These are phyloP conservation scores for Ischnura elegans DNA, from an alignment of 2,888 invertebrate genomes.

Conservation along the genomic window DNA sequence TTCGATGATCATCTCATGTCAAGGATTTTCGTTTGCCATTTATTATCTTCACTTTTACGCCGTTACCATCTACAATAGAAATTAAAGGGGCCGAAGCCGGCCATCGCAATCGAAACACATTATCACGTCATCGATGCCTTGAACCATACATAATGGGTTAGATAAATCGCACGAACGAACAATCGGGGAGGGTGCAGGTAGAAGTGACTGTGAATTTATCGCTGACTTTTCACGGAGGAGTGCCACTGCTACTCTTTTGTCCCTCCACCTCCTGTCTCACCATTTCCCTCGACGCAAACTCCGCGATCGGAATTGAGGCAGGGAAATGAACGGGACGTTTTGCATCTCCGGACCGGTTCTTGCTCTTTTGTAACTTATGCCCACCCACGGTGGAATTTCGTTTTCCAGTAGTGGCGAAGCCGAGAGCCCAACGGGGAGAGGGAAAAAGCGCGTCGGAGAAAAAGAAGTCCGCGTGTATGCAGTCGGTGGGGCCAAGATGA, in stretches of 20 bases:
- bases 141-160: no score
- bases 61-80: no score
- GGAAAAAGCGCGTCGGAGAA: neutral
- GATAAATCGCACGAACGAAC: no score
- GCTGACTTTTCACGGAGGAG: neutral
- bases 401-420: neutral
- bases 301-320: neutral
- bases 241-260: neutral
- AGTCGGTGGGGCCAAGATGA: neutral
- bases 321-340: neutral
- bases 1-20: no score
- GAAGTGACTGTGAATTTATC: neutral
- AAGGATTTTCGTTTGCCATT: no score
- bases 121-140: no score
- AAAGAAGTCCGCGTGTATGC: constrained; percentile 24
- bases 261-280: neutral
- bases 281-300: neutral
- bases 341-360: constrained; percentile 36
- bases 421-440: neutral
- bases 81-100: no score
- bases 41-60: no score
- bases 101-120: no score
- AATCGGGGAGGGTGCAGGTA: no score
- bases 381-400: constrained; percentile 42
- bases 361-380: constrained; percentile 33